Percentiles rank a stretch among this genome's conserved stretches.
These are phyloP conservation scores for Pocillopora verrucosa DNA, from an alignment of 64 coral and sea anemone species.

Conservation along the genomic window DNA sequence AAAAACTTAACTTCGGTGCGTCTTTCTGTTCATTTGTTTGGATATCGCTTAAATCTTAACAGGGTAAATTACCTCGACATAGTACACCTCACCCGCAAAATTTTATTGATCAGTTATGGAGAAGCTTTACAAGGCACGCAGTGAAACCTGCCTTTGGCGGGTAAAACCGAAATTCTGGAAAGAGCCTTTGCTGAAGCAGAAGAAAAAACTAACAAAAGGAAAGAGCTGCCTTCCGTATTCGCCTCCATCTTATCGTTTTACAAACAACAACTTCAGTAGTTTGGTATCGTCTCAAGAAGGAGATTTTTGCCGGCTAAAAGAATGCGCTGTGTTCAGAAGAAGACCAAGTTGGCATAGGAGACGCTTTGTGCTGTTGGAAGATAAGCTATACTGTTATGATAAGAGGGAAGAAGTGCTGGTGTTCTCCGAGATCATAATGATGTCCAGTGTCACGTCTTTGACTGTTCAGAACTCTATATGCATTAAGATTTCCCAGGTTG, in stretches of 20 bases:
- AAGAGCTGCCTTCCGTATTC: neutral
- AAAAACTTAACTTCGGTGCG: too few relatives aligned
- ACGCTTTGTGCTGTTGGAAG: constrained; percentile 20
- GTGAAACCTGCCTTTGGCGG: neutral
- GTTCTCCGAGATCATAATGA: neutral
- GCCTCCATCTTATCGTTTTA: neutral
- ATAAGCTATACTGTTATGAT: constrained; percentile 32
- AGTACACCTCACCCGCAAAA: neutral
- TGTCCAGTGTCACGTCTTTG: neutral
- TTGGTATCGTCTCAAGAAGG: neutral
- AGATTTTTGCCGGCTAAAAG: constrained; percentile 1
- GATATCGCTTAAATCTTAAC: neutral
- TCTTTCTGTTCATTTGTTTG: too few relatives aligned
- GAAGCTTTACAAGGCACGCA: constrained; percentile 16
- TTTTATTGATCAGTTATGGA: neutral
- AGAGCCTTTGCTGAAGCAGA: neutral
- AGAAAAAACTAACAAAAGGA: neutral
- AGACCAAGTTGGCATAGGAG: neutral
- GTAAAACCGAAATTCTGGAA: neutral
- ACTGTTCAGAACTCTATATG: neutral
- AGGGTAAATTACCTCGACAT: neutral
- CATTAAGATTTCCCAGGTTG: neutral
- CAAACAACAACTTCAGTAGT: constrained; percentile 9
- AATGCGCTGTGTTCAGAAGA: neutral
- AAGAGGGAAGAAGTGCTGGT: neutral